Conservation (phyloP, 2,888 invertebrate species). For the Saturnia japonica region DNA sequence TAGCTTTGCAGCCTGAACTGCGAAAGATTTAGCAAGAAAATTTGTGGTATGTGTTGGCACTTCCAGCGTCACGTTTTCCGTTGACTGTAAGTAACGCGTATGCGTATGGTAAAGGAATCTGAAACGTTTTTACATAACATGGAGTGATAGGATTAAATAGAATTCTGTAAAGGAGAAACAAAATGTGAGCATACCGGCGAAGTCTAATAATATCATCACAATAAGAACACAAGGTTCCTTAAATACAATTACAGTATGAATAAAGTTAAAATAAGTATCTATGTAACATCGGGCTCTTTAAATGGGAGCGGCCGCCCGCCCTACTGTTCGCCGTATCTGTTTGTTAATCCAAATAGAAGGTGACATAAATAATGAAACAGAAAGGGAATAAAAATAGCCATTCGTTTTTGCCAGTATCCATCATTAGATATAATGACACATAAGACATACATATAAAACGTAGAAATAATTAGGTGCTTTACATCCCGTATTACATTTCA, state of each 20-base stretch:
- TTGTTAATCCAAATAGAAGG: background rate
- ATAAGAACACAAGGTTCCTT: background rate
- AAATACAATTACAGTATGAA: background rate
- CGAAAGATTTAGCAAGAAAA: no score
- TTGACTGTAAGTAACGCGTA: no score
- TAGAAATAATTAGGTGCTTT: background rate
- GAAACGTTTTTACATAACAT: no score
- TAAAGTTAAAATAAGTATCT: background rate
- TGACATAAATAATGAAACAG: background rate
- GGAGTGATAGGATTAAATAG: no score
- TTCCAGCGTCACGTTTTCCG: no score
- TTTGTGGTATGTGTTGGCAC: no score
- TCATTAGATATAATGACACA: background rate
- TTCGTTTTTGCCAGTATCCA: background rate
- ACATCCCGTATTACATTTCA: background rate
- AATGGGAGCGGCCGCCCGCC: background rate
- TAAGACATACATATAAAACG: background rate
- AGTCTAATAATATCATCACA: background rate
- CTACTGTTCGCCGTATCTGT: background rate
- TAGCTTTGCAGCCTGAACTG: no score
- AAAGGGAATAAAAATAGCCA: background rate
- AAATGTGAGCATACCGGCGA: no score
- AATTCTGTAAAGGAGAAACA: no score
- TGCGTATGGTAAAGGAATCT: no score
- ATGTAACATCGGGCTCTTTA: background rate